Evolutionary conservation across 2,113 vertebrate species (phyloP).

Genomic region (Triplophysa rosa): DNA sequence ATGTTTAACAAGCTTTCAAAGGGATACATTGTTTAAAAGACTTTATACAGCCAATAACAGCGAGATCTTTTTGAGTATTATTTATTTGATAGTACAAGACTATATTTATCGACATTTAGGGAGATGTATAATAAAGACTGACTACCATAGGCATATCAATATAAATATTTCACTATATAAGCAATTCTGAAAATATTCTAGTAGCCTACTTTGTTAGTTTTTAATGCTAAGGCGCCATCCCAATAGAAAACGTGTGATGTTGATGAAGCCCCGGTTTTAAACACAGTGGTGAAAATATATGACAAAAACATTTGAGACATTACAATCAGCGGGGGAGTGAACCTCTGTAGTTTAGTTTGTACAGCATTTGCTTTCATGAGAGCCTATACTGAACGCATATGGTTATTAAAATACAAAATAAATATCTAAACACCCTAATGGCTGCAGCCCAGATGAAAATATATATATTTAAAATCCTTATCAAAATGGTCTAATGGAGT

Average conservation of each 20-base stretch:
- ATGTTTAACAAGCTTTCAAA: slow-evolving; percentile 7
- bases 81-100: slow-evolving; percentile 61
- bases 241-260: slow-evolving; percentile 61
- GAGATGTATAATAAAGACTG: slow-evolving; percentile 61
- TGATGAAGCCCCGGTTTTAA: slow-evolving; percentile 68
- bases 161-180: slow-evolving; percentile 68
- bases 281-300: not conserved
- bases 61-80: slow-evolving; percentile 60
- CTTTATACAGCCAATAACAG: slow-evolving; percentile 47
- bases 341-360: slow-evolving; percentile 13
- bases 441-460: slow-evolving; percentile 9
- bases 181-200: slow-evolving; percentile 55
- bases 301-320: slow-evolving; percentile 18
- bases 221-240: slow-evolving; percentile 45
- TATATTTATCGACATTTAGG: slow-evolving; percentile 60
- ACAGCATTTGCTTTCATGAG: slow-evolving; percentile 5
- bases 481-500: not conserved
- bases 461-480: not conserved
- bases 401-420: not conserved
- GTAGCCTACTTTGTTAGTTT: slow-evolving; percentile 48
- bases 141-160: slow-evolving; percentile 66
- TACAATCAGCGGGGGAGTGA: slow-evolving; percentile 26
- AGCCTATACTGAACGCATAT: not conserved
- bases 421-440: slow-evolving; percentile 13
- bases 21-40: slow-evolving; percentile 38